These are phyloP conservation scores for Rhimphoctona megacephalus DNA, from an alignment of 2,888 invertebrate species.

Conservation along the genomic window DNA sequence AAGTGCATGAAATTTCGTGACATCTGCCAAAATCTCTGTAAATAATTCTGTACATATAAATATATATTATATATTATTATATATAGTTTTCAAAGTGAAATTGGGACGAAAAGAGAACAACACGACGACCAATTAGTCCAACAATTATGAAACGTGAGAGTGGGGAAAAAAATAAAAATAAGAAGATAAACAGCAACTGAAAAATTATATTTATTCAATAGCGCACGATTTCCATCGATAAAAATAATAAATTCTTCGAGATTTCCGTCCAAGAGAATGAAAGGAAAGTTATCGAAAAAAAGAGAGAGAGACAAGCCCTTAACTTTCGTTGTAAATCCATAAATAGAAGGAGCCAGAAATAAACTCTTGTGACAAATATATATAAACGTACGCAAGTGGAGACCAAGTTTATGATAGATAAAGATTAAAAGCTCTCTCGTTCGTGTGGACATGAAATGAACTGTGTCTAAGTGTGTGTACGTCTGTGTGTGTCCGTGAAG, in stretches of 20 bases:
- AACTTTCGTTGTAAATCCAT: slow-evolving; percentile 10
- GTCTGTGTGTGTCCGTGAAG: slow-evolving; percentile 27
- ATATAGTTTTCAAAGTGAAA: slow-evolving; percentile 10
- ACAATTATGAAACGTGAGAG: slow-evolving; percentile 22
- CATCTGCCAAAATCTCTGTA: slow-evolving; percentile 75
- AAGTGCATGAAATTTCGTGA: slow-evolving; percentile 60
- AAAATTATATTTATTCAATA: slow-evolving; percentile 50
- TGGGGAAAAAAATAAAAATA: slow-evolving; percentile 32
- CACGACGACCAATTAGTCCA: slow-evolving; percentile 59
- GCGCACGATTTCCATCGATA: slow-evolving; percentile 44
- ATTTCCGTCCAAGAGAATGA: slow-evolving; percentile 45
- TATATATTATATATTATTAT: slow-evolving; percentile 6
- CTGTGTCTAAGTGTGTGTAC: neutral
- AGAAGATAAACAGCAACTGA: slow-evolving; percentile 7
- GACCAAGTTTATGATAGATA: slow-evolving; percentile 52
- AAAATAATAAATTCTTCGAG: slow-evolving; percentile 43
- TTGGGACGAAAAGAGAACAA: slow-evolving; percentile 20
- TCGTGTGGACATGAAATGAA: neutral
- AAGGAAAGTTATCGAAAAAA: slow-evolving; percentile 18
- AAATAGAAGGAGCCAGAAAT: slow-evolving; percentile 48
- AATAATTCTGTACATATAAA: slow-evolving; percentile 78
- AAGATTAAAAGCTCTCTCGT: slow-evolving; percentile 64
- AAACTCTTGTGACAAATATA: slow-evolving; percentile 41
- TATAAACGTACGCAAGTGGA: slow-evolving; percentile 23
- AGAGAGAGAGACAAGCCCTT: slow-evolving; percentile 4